These are phyloP conservation scores for Sapayoa aenigma DNA, from an alignment of 2,113 vertebrate species.

Conservation along the genomic window DNA sequence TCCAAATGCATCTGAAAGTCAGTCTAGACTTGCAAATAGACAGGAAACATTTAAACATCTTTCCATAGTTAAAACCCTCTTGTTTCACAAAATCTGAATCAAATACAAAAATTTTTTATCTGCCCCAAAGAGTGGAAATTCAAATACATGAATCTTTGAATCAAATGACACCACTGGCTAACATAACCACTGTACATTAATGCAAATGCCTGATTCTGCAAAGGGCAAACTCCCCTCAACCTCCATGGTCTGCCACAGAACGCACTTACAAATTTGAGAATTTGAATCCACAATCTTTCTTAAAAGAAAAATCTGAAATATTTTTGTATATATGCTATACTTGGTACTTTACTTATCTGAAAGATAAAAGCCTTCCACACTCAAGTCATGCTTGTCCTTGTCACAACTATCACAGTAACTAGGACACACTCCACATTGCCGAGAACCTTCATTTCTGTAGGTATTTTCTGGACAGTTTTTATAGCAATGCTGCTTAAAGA, in stretches of 20 bases:
- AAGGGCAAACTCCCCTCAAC: not conserved
- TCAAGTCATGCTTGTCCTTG: slow-evolving; percentile 78
- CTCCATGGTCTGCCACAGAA: not conserved
- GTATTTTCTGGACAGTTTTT: slow-evolving; percentile 83
- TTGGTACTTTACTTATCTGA: slow-evolving; percentile 69
- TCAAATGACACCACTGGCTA: not conserved
- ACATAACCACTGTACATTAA: not conserved
- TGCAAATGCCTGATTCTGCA: not conserved
- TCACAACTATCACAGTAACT: slow-evolving; percentile 80
- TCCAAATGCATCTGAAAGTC: not conserved
- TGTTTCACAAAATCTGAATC: not conserved
- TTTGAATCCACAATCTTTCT: not conserved
- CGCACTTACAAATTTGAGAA: not conserved
- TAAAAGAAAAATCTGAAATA: not conserved
- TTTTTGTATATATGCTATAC: not conserved
- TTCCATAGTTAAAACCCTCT: not conserved
- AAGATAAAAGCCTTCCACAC: slow-evolving; percentile 81
- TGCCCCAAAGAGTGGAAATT: not conserved
- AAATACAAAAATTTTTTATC: not conserved
- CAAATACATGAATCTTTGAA: not conserved
- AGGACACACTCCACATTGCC: slow-evolving; percentile 75
- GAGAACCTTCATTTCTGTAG: slow-evolving; percentile 60
- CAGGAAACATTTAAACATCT: not conserved
- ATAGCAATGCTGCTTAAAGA: slow-evolving; percentile 71
- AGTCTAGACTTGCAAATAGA: not conserved